phyloP scores from a whole-genome alignment of 2,113 vertebrate species.

The Hirundichthys speculiger region DNA sequence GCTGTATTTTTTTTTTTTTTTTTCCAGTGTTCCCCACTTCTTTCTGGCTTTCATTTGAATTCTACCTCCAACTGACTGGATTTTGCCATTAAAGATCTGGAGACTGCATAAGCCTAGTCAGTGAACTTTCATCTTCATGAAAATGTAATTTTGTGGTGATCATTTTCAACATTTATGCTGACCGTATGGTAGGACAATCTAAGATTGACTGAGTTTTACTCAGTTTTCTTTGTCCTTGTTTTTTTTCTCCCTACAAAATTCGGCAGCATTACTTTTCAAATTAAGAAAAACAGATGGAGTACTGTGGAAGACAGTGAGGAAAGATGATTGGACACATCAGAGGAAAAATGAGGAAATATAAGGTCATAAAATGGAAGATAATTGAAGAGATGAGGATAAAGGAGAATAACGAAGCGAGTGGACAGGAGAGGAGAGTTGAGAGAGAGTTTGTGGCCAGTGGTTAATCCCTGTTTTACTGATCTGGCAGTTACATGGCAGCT shows the following conservation, averaged over 20 bases:
- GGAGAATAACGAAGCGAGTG: constrained; percentile 26
- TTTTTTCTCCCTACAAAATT: constrained; percentile 9
- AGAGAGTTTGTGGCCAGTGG: constrained; percentile 45
- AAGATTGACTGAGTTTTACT: too few relatives aligned
- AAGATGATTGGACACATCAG: constrained; percentile 21
- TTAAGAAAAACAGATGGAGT: constrained; percentile 16
- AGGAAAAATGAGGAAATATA: constrained; percentile 47
- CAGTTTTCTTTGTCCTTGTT: background rate
- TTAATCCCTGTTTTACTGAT: constrained; percentile 75
- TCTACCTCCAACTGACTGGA: constrained; percentile 39
- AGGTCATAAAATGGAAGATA: constrained; percentile 44
- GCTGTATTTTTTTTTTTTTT: constrained; percentile 17
- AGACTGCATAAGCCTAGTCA: constrained; percentile 31
- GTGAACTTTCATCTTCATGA: constrained; percentile 10
- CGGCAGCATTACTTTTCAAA: background rate
- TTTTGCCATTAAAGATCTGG: constrained; percentile 37
- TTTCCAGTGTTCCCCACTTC: constrained; percentile 26
- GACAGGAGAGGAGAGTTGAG: constrained; percentile 23
- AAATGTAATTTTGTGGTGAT: background rate
- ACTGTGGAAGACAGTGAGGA: constrained; percentile 6
- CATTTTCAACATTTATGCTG: background rate
- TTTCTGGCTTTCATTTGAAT: constrained; percentile 65
- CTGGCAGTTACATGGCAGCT: constrained; percentile 69
- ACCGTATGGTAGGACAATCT: too few relatives aligned
- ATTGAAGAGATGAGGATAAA: constrained; percentile 41